A percentile compares a stretch with the other conserved stretches of the same genome.
These are phyloP conservation scores for Microplitis manilae DNA, from an alignment of 2,888 invertebrate species.

Conservation along the genomic window DNA sequence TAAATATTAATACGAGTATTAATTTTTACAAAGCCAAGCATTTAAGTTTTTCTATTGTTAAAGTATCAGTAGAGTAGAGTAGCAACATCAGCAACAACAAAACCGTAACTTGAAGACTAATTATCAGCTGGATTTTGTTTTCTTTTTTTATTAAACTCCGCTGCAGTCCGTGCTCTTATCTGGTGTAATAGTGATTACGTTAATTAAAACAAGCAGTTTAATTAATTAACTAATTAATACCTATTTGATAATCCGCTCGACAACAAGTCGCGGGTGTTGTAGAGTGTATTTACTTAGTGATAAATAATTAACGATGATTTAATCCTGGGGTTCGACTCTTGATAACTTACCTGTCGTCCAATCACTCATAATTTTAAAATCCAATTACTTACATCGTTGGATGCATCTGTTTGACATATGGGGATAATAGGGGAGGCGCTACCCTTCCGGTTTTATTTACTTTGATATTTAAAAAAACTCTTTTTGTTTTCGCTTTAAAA, in stretches of 20 bases:
- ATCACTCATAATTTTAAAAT: neutral
- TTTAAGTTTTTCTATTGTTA: neutral
- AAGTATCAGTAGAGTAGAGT: neutral
- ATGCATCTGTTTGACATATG: slow-evolving; percentile 7
- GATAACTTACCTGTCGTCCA: neutral
- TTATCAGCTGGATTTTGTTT: neutral
- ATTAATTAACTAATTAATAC: neutral
- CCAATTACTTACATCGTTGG: slow-evolving; percentile 7
- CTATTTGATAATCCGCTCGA: neutral
- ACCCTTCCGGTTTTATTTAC: slow-evolving; percentile 42
- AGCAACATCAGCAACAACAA: neutral
- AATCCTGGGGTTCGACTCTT: neutral
- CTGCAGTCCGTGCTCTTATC: neutral
- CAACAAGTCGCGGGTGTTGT: neutral
- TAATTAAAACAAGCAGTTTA: too few relatives aligned
- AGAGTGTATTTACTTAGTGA: neutral
- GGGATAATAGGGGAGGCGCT: slow-evolving; percentile 39
- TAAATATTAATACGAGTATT: neutral
- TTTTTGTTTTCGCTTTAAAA: neutral
- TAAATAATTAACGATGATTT: neutral
- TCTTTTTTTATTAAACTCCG: neutral
- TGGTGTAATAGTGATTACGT: neutral
- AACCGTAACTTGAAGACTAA: neutral
- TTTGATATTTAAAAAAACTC: slow-evolving; percentile 14
- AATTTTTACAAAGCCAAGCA: neutral